Evolutionary conservation across 2,797 vertebrate species (phyloP).

Genomic region (Phataginus tricuspis): DNA sequence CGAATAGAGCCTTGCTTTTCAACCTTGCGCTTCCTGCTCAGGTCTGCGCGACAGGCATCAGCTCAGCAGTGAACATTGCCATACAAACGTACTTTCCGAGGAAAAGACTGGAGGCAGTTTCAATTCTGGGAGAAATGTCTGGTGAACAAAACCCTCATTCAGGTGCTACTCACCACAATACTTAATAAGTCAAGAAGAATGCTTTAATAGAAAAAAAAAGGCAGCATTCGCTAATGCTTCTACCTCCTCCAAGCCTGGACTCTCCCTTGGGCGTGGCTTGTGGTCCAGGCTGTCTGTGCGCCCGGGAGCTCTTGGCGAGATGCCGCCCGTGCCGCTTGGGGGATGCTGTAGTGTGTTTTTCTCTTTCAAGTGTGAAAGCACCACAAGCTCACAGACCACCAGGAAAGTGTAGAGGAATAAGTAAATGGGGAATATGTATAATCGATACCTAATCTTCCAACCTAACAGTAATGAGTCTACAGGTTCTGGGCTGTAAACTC

Average conservation of each 20-base stretch:
- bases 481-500: neutral
- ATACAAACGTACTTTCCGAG: neutral
- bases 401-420: neutral
- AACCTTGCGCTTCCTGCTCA: neutral
- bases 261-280: neutral
- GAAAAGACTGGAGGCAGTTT: constrained; percentile 18
- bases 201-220: neutral
- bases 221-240: neutral
- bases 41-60: neutral
- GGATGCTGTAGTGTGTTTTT: neutral
- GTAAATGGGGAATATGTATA: neutral
- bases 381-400: neutral
- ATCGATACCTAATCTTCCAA: neutral
- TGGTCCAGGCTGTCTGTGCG: neutral
- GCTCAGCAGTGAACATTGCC: neutral
- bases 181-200: neutral
- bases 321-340: neutral
- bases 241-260: neutral
- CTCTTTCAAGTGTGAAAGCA: neutral
- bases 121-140: constrained; percentile 27
- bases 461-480: neutral
- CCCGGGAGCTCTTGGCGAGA: neutral
- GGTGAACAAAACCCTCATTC: neutral
- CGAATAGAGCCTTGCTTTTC: neutral
- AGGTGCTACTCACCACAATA: neutral